Evolutionary conservation across 2,888 invertebrate species (phyloP).

Genomic region (Drosophila pseudotakahashii): DNA sequence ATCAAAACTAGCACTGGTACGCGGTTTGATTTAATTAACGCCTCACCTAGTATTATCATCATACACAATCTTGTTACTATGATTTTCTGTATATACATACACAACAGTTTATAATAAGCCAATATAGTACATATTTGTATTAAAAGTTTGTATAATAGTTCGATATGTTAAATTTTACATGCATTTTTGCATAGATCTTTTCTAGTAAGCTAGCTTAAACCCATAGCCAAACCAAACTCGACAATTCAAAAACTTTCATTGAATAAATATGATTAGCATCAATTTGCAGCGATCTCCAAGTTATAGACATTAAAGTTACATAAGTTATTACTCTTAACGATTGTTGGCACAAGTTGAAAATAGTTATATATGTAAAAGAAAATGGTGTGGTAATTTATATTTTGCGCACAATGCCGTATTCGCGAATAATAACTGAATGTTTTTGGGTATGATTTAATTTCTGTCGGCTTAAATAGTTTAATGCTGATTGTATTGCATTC

Average conservation of each 20-base stretch:
- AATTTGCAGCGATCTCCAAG: background rate
- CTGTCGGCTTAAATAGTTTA: background rate
- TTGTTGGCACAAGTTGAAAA: slow-evolving; percentile 2
- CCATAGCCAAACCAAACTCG: background rate
- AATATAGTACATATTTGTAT: slow-evolving; percentile 7
- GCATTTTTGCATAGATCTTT: slow-evolving; percentile 14
- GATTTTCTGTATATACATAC: background rate
- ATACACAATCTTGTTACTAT: background rate
- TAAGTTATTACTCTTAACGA: background rate
- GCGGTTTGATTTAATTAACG: background rate
- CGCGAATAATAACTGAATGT: background rate
- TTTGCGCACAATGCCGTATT: background rate
- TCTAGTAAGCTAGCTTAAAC: background rate
- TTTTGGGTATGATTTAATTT: background rate
- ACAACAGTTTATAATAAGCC: background rate
- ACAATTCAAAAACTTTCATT: background rate
- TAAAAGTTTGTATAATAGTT: slow-evolving; percentile 46
- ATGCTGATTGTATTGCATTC: slow-evolving; percentile 10
- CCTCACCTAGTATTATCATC: background rate
- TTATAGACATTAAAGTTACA: background rate
- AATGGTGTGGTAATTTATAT: background rate
- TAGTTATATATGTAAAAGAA: background rate
- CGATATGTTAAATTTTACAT: slow-evolving; percentile 63
- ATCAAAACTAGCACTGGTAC: background rate
- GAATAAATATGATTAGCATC: background rate